These are phyloP conservation scores for Helogale parvula DNA, from an alignment of 2,113 vertebrate genomes.

Conservation along the genomic window DNA sequence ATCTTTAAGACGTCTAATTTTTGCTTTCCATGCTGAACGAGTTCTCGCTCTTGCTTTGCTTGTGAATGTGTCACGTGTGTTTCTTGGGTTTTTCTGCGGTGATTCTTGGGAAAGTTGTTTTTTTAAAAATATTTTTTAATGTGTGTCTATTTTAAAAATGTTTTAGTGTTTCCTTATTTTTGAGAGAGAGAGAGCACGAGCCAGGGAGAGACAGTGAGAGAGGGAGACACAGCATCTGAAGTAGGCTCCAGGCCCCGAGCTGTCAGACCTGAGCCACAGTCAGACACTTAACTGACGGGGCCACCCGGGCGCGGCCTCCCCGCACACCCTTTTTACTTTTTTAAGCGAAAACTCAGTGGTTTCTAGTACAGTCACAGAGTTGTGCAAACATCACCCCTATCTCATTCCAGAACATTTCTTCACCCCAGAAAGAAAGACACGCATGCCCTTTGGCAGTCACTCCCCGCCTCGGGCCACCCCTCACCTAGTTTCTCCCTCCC, in stretches of 20 bases:
- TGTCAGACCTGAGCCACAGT: too few species aligned
- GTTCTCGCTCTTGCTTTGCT: neutral
- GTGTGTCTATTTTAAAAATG: too few species aligned
- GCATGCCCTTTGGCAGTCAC: neutral
- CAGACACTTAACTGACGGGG: too few species aligned
- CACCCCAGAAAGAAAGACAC: neutral
- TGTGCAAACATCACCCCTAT: neutral
- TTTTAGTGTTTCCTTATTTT: too few species aligned
- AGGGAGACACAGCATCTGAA: too few species aligned
- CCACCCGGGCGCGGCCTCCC: too few species aligned
- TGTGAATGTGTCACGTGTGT: neutral
- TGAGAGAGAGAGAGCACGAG: too few species aligned
- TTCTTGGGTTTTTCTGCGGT: neutral
- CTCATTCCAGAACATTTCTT: conserved; percentile 2
- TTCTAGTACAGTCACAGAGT: neutral
- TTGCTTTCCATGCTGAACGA: neutral
- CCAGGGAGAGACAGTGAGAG: too few species aligned
- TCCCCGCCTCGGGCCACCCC: neutral
- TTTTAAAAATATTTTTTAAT: neutral
- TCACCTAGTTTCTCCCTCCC: neutral
- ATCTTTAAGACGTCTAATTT: neutral
- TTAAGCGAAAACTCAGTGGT: neutral
- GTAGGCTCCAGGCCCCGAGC: too few species aligned
- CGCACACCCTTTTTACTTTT: neutral
- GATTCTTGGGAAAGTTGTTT: neutral